A percentile compares a stretch with the other conserved stretches of the same genome.
Conservation (phyloP, 2,113 vertebrate species). For the Phylloscopus trochiloides region DNA sequence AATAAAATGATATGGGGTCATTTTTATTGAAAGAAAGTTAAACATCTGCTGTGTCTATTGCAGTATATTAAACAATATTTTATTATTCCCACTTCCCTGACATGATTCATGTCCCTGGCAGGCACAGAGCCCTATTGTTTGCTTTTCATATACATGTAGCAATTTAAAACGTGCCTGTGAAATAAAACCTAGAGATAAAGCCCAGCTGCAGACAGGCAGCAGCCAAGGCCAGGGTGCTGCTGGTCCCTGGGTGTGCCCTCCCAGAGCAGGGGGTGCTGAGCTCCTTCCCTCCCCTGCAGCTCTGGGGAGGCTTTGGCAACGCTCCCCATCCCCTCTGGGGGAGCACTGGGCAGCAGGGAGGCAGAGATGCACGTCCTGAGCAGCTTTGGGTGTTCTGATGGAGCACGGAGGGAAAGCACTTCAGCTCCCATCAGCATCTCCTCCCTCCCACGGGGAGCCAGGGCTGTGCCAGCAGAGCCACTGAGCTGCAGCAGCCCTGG, state of each 20-base stretch:
- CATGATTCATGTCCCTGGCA: background rate
- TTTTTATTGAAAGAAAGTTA: background rate
- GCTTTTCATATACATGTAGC: background rate
- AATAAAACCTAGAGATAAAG: background rate
- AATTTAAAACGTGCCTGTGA: background rate
- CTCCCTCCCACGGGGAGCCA: background rate
- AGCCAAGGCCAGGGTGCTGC: accelerated
- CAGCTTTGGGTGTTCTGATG: background rate
- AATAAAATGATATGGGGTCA: background rate
- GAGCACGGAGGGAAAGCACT: background rate
- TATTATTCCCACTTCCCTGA: background rate
- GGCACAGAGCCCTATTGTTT: background rate
- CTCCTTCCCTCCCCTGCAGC: background rate
- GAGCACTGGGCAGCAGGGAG: background rate
- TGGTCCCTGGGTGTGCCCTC: background rate
- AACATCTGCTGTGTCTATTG: background rate
- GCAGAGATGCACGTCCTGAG: background rate
- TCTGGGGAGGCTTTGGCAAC: background rate
- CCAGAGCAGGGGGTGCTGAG: background rate
- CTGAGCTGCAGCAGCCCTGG: background rate
- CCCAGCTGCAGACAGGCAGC: background rate
- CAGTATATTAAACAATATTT: constrained; percentile 10
- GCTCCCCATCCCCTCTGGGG: background rate
- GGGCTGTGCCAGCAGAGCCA: background rate
- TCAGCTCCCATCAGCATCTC: background rate